phyloP scores from a whole-genome alignment of 2,797 vertebrate genomes.

The Sarcophilus harrisii region DNA sequence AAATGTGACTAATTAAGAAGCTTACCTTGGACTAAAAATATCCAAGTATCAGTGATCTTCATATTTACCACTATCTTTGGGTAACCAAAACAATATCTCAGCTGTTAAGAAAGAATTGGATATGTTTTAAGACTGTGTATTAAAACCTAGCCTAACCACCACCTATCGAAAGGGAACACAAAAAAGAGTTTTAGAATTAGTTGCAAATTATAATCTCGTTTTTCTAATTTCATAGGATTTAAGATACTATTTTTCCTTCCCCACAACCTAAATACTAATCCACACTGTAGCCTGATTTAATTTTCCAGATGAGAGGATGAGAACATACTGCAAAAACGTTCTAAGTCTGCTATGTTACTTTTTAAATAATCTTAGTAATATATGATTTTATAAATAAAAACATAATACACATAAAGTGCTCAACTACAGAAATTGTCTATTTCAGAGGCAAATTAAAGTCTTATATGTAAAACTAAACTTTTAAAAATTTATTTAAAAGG shows the following conservation, averaged over 20 bases:
- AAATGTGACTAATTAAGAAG: slow-evolving; percentile 17
- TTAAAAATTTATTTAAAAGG: slow-evolving; percentile 57
- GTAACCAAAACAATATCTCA: slow-evolving; percentile 40
- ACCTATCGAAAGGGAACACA: background rate
- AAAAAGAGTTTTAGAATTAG: slow-evolving; percentile 85
- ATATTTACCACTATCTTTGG: slow-evolving; percentile 54
- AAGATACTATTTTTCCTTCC: slow-evolving; percentile 84
- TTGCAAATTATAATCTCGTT: slow-evolving; percentile 90
- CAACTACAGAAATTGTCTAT: slow-evolving; percentile 52
- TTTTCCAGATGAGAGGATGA: slow-evolving; percentile 91
- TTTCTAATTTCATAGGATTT: slow-evolving; percentile 93
- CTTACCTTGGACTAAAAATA: slow-evolving; percentile 65
- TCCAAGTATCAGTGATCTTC: slow-evolving; percentile 34
- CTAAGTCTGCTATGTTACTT: slow-evolving; percentile 79
- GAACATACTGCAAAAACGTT: slow-evolving; percentile 86
- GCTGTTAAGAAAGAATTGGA: slow-evolving; percentile 49
- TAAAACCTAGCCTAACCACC: slow-evolving; percentile 22
- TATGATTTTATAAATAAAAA: slow-evolving; percentile 58
- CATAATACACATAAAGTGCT: slow-evolving; percentile 43
- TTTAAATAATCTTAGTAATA: slow-evolving; percentile 79
- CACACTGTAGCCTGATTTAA: slow-evolving; percentile 88
- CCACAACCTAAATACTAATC: slow-evolving; percentile 87
- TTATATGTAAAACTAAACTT: slow-evolving; percentile 55
- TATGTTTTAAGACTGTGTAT: slow-evolving; percentile 37
- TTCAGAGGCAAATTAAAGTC: slow-evolving; percentile 53